phyloP scores from a whole-genome alignment of 2,113 vertebrate genomes.

The Protobothrops mucrosquamatus region DNA sequence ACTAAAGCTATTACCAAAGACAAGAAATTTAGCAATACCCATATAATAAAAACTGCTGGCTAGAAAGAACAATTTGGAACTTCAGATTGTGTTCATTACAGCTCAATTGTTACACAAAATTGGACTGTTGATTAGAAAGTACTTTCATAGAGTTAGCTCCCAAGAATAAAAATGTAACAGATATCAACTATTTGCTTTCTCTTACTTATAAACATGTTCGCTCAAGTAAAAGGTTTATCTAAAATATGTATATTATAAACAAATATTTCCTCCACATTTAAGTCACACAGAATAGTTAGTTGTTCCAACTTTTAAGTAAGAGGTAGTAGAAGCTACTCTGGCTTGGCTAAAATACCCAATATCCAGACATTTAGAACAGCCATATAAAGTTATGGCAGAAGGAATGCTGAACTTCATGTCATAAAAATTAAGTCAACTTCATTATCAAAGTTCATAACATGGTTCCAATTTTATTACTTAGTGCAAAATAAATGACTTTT shows the following conservation, averaged over 20 bases:
- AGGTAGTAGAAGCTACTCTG: slow-evolving; percentile 43
- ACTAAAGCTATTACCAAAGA: slow-evolving; percentile 48
- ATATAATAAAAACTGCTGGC: slow-evolving; percentile 49
- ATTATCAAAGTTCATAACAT: slow-evolving; percentile 60
- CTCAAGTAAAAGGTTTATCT: slow-evolving; percentile 31
- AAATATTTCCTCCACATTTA: slow-evolving; percentile 53
- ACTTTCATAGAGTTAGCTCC: slow-evolving; percentile 57
- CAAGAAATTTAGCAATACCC: slow-evolving; percentile 44
- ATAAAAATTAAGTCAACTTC: slow-evolving; percentile 66
- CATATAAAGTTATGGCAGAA: slow-evolving; percentile 21
- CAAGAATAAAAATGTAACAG: slow-evolving; percentile 56
- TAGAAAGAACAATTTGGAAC: slow-evolving; percentile 61
- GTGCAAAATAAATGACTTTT: slow-evolving; percentile 67
- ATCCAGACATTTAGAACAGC: slow-evolving; percentile 62
- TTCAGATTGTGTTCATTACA: slow-evolving; percentile 59
- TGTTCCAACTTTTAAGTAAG: slow-evolving; percentile 63
- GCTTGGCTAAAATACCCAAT: slow-evolving; percentile 61
- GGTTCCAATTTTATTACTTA: slow-evolving; percentile 60
- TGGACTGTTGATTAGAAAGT: slow-evolving; percentile 66
- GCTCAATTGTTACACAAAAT: slow-evolving; percentile 63
- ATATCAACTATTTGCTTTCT: slow-evolving; percentile 49
- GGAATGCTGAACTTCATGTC: slow-evolving; percentile 50
- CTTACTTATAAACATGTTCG: slow-evolving; percentile 39
- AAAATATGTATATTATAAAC: slow-evolving; percentile 62
- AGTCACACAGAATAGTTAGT: slow-evolving; percentile 57